Base-by-base conservation (phyloP, 2,888 invertebrate species). In the Crematogaster levior region DNA sequence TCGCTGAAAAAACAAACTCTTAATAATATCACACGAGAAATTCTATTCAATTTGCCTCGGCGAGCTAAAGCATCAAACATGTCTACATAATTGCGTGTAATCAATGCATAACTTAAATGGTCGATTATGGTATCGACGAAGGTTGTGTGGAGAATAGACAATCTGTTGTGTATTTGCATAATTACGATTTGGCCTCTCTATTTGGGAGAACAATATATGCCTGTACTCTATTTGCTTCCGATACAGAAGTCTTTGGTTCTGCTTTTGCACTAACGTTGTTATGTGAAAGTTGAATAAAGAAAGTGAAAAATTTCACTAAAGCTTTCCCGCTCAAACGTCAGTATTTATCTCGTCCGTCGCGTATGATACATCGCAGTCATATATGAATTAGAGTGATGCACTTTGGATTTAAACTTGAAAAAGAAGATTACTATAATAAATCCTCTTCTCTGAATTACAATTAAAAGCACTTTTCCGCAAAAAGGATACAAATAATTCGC, bases 381-480 rank as follows among this genome's bases (percentile, higher is more conserved):
- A 40, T 77, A 30, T 37, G 48, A 65, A 77, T 70, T 70, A 24
- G 4, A 74, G 65, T 48, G 48, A 63, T 53, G 70, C 51, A 53
- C 53, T 43, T 56, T 70, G 70, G 40, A 53, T 37, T 53, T 27
- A 21, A 77, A 68, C 27, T 30, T 30, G 40, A n/a, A 53, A 53
- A 68, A 21, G 53, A 24, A 53, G 53, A 77, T 77, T 56, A 77
- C 53, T 21, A 21, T 70, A 53, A 53, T 77, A 68, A 77, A 77
- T 77, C 27, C n/a, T 43, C 43, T 21, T 53, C n/a, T 30, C n/a
- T 30, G 21, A 56, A 30, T 7, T 56, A 30, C 18, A 30, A 12
- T 43, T 37, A n/a, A 40, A 43, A 56, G 46, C 43, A 43, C 40
- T 77, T 56, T 56, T 2, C 18, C 21, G 4, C 30, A 18, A 68